Evolutionary conservation across 2,797 vertebrate genomes (phyloP).

Genomic region (Sebastes steindachneri): DNA sequence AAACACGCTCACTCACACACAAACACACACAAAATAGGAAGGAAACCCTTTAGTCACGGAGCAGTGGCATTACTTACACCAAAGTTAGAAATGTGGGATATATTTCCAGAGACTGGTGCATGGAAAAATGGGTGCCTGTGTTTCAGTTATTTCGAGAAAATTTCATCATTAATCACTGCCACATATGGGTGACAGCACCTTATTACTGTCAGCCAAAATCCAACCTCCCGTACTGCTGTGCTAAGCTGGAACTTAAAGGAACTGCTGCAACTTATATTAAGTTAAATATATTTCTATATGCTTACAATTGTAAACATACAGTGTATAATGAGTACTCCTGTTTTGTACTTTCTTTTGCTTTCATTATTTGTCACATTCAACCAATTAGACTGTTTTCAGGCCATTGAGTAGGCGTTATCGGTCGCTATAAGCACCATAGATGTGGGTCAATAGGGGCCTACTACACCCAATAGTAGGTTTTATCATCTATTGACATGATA

Average conservation of each 20-base stretch:
- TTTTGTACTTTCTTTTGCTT: constrained; percentile 27
- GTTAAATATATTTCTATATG: constrained; percentile 24
- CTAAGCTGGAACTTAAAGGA: constrained; percentile 16
- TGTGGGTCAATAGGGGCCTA: no score
- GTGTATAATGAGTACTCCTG: neutral
- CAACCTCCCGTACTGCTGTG: neutral
- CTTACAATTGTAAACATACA: constrained; percentile 44
- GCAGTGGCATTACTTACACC: constrained; percentile 17
- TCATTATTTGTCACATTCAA: neutral
- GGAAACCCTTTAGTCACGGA: constrained; percentile 39
- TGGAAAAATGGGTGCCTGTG: neutral
- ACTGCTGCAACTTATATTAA: constrained; percentile 61
- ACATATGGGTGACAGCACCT: constrained; percentile 18
- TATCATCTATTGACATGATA: no score
- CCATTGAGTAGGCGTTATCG: no score
- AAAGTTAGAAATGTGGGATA: constrained; percentile 41
- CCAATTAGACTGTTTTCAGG: no score
- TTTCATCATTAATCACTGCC: constrained; percentile 54
- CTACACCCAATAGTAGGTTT: no score
- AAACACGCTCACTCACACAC: constrained; percentile 27
- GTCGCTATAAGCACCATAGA: no score
- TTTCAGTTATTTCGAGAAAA: constrained; percentile 41
- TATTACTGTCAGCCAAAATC: neutral
- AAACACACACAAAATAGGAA: constrained; percentile 28
- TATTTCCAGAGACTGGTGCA: constrained; percentile 18